phyloP scores from a whole-genome alignment of 2,888 invertebrate genomes.

The Mythimna albipuncta region DNA sequence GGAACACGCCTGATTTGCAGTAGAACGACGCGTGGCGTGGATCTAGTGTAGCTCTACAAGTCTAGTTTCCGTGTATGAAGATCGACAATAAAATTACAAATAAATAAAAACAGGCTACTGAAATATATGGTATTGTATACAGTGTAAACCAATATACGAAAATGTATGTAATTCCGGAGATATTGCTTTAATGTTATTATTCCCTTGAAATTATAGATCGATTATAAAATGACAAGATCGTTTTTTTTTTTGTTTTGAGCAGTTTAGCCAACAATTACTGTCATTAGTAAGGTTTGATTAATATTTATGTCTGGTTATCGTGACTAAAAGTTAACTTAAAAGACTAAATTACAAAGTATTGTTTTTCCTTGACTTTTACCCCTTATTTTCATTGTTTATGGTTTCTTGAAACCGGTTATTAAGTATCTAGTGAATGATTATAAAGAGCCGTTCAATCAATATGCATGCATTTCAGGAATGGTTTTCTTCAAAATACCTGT shows the following conservation, averaged over 20 bases:
- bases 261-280: constrained; percentile 25
- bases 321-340: constrained; percentile 11
- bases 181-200: not conserved
- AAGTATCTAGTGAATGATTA: not conserved
- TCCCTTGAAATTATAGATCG: constrained; percentile 31
- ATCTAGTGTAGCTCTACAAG: too few species aligned
- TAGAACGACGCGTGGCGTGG: too few species aligned
- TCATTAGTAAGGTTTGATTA: constrained; percentile 36
- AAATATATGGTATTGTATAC: not conserved
- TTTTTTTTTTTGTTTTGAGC: constrained; percentile 8
- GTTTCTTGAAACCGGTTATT: not conserved
- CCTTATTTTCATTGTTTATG: not conserved
- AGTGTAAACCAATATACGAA: too few species aligned
- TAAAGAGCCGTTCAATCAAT: not conserved
- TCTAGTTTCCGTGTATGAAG: too few species aligned
- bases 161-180: not conserved
- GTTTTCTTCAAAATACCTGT: not conserved
- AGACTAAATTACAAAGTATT: constrained; percentile 1
- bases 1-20: too few species aligned
- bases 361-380: not conserved
- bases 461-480: not conserved
- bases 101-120: too few species aligned
- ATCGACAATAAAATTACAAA: too few species aligned
- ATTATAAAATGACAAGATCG: constrained; percentile 21
- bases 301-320: constrained; percentile 11